These are phyloP conservation scores for Diplodus sargus DNA, from an alignment of 2,797 vertebrate species.

Conservation along the genomic window DNA sequence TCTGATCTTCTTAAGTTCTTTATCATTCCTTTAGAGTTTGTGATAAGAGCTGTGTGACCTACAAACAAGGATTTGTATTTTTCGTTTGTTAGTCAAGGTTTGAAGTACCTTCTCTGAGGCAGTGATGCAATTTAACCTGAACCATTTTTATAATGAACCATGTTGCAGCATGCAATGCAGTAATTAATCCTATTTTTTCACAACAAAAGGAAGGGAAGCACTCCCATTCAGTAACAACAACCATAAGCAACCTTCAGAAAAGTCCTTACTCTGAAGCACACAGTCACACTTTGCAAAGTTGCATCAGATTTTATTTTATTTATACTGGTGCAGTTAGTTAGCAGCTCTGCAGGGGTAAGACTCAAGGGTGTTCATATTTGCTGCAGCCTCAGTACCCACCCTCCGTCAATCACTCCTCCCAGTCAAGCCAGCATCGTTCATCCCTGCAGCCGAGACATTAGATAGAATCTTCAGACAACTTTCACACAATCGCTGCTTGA, in stretches of 20 bases:
- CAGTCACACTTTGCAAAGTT: slow-evolving; percentile 29
- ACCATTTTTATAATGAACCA: background rate
- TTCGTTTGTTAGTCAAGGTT: slow-evolving; percentile 1
- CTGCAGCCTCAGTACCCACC: background rate
- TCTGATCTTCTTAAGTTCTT: background rate
- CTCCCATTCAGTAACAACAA: background rate
- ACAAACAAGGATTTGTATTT: background rate
- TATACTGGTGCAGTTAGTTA: slow-evolving; percentile 32
- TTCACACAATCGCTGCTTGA: slow-evolving; percentile 1
- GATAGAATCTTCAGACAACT: slow-evolving; percentile 9
- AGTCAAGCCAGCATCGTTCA: slow-evolving; percentile 3
- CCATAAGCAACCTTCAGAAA: slow-evolving; percentile 13
- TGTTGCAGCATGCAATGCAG: slow-evolving; percentile 1
- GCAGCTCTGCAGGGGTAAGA: slow-evolving; percentile 20
- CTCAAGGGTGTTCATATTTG: slow-evolving; percentile 16
- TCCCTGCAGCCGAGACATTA: slow-evolving; percentile 3
- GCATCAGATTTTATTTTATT: slow-evolving; percentile 31
- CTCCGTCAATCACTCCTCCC: slow-evolving; percentile 24
- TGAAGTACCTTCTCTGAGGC: background rate
- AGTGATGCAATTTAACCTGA: slow-evolving; percentile 15
- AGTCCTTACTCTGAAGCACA: background rate
- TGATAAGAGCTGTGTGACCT: background rate
- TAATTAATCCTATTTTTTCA: slow-evolving; percentile 14
- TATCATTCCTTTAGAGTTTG: background rate
- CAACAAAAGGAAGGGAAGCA: slow-evolving; percentile 16